Conservation (phyloP, 1,140 invertebrate species). For the Rhizoglyphus robini region DNA sequence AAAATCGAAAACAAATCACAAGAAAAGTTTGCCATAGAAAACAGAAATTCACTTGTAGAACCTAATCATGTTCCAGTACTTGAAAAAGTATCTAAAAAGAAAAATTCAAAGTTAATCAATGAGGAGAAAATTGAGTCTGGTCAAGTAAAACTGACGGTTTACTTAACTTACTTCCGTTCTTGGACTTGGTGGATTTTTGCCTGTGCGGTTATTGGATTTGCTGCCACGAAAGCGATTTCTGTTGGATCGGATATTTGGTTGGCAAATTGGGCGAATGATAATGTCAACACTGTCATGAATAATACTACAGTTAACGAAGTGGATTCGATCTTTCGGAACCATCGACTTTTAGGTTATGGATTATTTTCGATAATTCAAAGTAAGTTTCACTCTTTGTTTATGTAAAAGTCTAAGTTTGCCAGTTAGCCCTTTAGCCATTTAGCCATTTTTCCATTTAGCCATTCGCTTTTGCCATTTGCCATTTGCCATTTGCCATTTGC, state of each 20-base stretch:
- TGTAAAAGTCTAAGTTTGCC: no score
- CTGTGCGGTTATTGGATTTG: slow-evolving; percentile 24
- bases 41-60: no score
- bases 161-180: slow-evolving; percentile 43
- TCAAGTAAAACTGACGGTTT: slow-evolving; percentile 73
- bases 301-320: slow-evolving; percentile 26
- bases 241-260: slow-evolving; percentile 88
- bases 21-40: slow-evolving; percentile 4
- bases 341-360: slow-evolving; percentile 26
- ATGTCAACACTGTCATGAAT: slow-evolving; percentile 34
- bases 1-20: slow-evolving; percentile 21
- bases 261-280: slow-evolving; percentile 41
- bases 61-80: not conserved
- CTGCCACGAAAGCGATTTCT: slow-evolving; percentile 44
- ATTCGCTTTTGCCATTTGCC: slow-evolving; percentile 4
- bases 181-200: slow-evolving; percentile 21
- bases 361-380: slow-evolving; percentile 14
- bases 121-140: slow-evolving; percentile 59
- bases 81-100: not conserved
- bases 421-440: slow-evolving; percentile 23
- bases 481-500: no score
- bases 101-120: slow-evolving; percentile 74
- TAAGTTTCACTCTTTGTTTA: no score
- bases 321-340: slow-evolving; percentile 23
- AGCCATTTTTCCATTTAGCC: not conserved